Percentiles rank a stretch among this genome's conserved stretches.
Conservation (phyloP, 1,140 invertebrate species). For the Drosophila mauritiana region DNA sequence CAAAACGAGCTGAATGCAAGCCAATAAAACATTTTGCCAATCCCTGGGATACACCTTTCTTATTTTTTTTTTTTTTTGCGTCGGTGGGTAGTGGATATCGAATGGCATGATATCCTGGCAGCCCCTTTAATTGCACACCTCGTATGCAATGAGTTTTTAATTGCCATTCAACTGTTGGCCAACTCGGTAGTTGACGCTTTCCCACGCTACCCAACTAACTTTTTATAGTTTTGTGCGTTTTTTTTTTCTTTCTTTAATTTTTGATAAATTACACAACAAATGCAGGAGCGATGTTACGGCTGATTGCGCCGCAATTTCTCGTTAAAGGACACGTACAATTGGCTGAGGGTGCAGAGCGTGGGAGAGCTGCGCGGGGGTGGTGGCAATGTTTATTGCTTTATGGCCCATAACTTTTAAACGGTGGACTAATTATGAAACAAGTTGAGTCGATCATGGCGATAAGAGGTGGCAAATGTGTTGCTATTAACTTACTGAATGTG, state of each 20-base stretch:
- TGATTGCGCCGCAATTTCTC: conserved; percentile 66
- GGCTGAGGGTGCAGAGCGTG: conserved; percentile 46
- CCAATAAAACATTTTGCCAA: conserved; percentile 71
- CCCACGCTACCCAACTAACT: conserved; percentile 57
- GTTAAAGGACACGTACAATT: conserved; percentile 55
- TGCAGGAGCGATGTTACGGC: conserved; percentile 47
- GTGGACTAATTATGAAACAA: conserved; percentile 19
- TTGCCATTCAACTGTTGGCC: conserved; percentile 40
- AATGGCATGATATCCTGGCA: conserved; percentile 37
- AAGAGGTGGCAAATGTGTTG: conserved; percentile 2
- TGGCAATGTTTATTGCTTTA: conserved; percentile 20
- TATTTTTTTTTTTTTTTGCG: background rate
- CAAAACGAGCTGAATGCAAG: conserved; percentile 37
- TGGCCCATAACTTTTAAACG: conserved; percentile 36
- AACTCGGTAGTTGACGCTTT: conserved; percentile 38
- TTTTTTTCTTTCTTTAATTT: conserved; percentile 10
- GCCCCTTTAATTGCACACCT: conserved; percentile 62
- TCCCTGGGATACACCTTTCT: conserved; percentile 22
- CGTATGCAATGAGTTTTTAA: conserved; percentile 75
- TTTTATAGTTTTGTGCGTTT: conserved; percentile 17
- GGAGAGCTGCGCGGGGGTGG: conserved; percentile 41
- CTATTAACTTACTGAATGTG: conserved; percentile 22
- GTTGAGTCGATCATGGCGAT: conserved; percentile 13
- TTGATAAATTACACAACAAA: conserved; percentile 75
- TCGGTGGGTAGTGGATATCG: background rate